These are phyloP conservation scores for Drosophila erecta DNA, from an alignment of 1,140 invertebrate genomes.

Conservation along the genomic window DNA sequence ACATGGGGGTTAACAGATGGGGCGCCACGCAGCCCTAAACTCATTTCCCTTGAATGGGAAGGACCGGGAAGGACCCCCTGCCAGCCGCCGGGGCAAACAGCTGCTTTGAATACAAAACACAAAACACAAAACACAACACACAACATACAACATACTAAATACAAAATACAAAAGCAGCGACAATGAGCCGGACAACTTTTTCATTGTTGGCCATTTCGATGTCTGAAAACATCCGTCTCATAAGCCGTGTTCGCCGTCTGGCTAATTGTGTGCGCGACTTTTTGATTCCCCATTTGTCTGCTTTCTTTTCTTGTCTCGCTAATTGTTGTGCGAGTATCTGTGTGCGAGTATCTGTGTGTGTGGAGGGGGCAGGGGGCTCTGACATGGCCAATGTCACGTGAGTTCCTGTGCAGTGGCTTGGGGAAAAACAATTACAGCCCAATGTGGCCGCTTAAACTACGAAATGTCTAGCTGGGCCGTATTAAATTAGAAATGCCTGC, in stretches of 20 bases:
- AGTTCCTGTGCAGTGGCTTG: too few relatives aligned
- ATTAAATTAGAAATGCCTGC: too few relatives aligned
- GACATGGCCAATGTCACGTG: too few relatives aligned
- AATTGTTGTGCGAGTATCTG: slow-evolving; percentile 14
- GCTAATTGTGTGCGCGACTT: slow-evolving; percentile 74
- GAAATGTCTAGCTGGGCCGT: too few relatives aligned
- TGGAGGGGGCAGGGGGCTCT: too few relatives aligned
- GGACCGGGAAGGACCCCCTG: too few relatives aligned
- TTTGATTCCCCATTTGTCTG: slow-evolving; percentile 67
- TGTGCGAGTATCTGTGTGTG: not conserved
- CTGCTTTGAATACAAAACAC: slow-evolving; percentile 49
- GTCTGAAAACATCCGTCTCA: slow-evolving; percentile 44
- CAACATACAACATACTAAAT: too few relatives aligned
- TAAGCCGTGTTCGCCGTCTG: slow-evolving; percentile 23
- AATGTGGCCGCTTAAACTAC: too few relatives aligned
- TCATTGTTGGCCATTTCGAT: slow-evolving; percentile 62
- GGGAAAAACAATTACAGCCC: too few relatives aligned
- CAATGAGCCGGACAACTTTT: slow-evolving; percentile 52
- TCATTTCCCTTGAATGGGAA: slow-evolving; percentile 36
- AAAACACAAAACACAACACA: not conserved
- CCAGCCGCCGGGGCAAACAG: slow-evolving; percentile 35
- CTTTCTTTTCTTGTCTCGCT: slow-evolving; percentile 23
- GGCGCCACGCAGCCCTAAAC: slow-evolving; percentile 48
- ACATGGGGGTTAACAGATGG: slow-evolving; percentile 6
- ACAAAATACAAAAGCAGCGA: slow-evolving; percentile 22